phyloP scores from a whole-genome alignment of 2,888 invertebrate species.

The Oscheius sp. region DNA sequence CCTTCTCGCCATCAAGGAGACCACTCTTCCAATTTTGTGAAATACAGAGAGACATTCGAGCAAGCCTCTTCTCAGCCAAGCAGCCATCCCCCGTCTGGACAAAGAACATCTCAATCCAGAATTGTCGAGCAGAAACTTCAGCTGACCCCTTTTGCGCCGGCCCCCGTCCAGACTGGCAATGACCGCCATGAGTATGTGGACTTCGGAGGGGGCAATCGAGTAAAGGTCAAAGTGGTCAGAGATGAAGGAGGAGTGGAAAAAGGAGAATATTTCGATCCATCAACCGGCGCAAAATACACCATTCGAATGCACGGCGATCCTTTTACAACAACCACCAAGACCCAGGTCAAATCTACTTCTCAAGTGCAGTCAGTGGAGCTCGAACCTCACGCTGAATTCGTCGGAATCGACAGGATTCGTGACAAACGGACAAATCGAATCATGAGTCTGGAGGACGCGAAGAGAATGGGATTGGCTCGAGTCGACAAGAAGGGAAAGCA shows the following conservation, averaged over 20 bases:
- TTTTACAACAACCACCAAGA: constrained; percentile 70
- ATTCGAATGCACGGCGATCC: constrained; percentile 70
- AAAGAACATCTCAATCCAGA: constrained; percentile 8
- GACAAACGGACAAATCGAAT: constrained; percentile 68
- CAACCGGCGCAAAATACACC: constrained; percentile 70
- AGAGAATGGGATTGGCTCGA: constrained; percentile 69
- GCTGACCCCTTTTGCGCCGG: constrained; percentile 63
- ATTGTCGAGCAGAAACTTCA: constrained; percentile 67
- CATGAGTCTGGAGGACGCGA: constrained; percentile 70
- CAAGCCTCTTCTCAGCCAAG: neutral
- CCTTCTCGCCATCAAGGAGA: neutral
- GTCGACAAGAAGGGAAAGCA: constrained; percentile 71
- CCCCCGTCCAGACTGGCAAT: constrained; percentile 31
- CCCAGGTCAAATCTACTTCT: constrained; percentile 69
- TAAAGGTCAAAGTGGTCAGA: constrained; percentile 69
- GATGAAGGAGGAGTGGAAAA: constrained; percentile 69
- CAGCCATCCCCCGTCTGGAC: constrained; percentile 22
- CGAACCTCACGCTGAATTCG: constrained; percentile 70
- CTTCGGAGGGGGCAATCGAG: constrained; percentile 69
- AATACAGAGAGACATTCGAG: constrained; percentile 3
- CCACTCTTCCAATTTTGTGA: neutral
- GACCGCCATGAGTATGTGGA: constrained; percentile 66
- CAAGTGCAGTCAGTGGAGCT: constrained; percentile 70
- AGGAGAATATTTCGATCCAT: constrained; percentile 69
- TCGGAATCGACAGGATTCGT: constrained; percentile 69